Percentiles rank a stretch among this genome's conserved stretches.
phyloP scores from a whole-genome alignment of 2,797 vertebrate species.

The Microhierax caerulescens region DNA sequence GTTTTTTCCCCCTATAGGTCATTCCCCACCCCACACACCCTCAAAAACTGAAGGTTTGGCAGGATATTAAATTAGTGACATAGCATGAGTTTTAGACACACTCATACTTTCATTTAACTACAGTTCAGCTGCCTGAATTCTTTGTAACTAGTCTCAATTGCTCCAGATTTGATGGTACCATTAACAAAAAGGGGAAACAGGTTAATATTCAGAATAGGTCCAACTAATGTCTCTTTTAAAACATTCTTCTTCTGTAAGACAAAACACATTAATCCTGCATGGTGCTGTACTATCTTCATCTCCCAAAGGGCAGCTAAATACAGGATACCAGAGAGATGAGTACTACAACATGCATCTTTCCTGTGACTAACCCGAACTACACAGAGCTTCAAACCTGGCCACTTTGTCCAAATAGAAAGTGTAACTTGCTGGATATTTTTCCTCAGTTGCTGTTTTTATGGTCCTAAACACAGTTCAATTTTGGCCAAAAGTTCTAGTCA shows the following conservation, averaged over 20 bases:
- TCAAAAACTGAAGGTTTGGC: accelerated
- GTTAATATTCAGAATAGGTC: not conserved
- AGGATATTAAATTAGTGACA: not conserved
- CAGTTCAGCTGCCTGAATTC: not conserved
- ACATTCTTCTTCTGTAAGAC: not conserved
- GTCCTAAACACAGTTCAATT: not conserved
- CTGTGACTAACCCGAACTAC: not conserved
- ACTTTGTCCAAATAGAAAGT: not conserved
- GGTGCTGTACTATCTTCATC: not conserved
- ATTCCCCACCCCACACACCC: accelerated
- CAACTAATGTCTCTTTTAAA: not conserved
- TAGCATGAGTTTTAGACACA: not conserved
- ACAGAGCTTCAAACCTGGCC: not conserved
- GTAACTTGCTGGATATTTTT: not conserved
- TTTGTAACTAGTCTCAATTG: not conserved
- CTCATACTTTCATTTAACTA: not conserved
- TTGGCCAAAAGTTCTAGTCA: not conserved
- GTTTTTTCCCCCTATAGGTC: not conserved
- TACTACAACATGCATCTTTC: not conserved
- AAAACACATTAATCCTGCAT: not conserved
- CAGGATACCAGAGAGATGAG: not conserved
- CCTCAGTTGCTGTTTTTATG: not conserved
- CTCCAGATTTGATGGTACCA: not conserved
- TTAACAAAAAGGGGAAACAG: not conserved
- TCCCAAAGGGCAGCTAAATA: not conserved